Base-by-base conservation (phyloP, 2,888 invertebrate genomes). In the Boloria selene region DNA sequence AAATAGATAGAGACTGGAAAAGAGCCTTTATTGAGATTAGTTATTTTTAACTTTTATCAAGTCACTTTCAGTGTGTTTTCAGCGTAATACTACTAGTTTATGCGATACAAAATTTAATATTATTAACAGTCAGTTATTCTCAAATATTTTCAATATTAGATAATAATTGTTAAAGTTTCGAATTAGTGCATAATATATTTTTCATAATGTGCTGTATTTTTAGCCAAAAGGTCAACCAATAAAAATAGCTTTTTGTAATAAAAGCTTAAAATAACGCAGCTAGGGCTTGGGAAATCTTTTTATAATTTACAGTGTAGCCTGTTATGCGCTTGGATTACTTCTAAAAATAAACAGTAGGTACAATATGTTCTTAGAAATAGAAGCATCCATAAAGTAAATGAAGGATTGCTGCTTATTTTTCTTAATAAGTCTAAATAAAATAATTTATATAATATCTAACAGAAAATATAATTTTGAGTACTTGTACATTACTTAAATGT, bases 281-380 rank as follows among this genome's bases (percentile, higher is more conserved):
- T 4, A 49, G 49, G 31, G 59, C 49, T 31, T 47, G 47, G 59
- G 17, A 49, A 59, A 47, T 59, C 31, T 59, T 59, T 59, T 59
- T 13, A 59, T 59, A 59, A 59, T 26, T 59, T 59, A 59, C 47
- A 5, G 59, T 13, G 47, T 31, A 49, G 31, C 31, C 59, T 59
- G 49, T 59, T 59, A 58, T 58, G 31, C 47, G 49, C 59, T 59
- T 26, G 59, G 38, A 59, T 59, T 59, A 49, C 49, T 59, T 49
- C 17, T 47, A 59, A 31, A 59, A 59, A 59, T 31, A 59, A 49
- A 59, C 56, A 56, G 22, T 13, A 22, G 1, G 3, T 22, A 17
- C 49, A 17, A 49, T 59, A 17, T 38, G 26, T 49, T 26, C 7
- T 13, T 31, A 16, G 49, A 17, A 59, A 49, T 5, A 13, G 49